Evolutionary conservation across 2,888 invertebrate genomes (phyloP).

Genomic region (Priocnemis perturbator): DNA sequence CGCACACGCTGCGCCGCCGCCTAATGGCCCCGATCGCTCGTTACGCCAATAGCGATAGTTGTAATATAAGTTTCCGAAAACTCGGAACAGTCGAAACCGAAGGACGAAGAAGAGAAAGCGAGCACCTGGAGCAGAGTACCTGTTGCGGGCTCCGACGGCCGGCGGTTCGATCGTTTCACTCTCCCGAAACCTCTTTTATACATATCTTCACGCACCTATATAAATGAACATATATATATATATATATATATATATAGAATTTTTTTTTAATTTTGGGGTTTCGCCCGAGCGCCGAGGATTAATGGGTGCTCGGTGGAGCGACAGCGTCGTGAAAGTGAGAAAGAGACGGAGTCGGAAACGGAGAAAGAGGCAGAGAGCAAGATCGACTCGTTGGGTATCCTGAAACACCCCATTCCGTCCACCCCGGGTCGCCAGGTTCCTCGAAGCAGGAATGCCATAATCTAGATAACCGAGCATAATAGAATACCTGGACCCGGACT

Average conservation of each 20-base stretch:
- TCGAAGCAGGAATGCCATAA: conserved; percentile 72
- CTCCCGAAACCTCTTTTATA: conserved; percentile 4
- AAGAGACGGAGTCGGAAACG: conserved; percentile 11
- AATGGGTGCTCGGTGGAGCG: conserved; percentile 59
- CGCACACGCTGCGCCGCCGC: too few relatives aligned
- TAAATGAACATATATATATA: conserved; percentile 7
- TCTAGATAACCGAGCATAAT: conserved; percentile 74
- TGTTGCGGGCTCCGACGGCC: too few relatives aligned
- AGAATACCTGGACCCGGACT: conserved; percentile 68
- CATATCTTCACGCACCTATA: background rate
- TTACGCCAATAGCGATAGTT: too few relatives aligned
- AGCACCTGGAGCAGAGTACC: too few relatives aligned
- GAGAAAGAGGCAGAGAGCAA: conserved; percentile 33
- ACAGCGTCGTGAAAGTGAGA: conserved; percentile 1
- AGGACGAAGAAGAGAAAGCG: too few relatives aligned
- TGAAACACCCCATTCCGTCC: conserved; percentile 52
- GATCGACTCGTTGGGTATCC: conserved; percentile 35
- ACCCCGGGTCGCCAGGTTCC: conserved; percentile 61
- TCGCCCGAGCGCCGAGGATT: conserved; percentile 60
- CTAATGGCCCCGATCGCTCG: too few relatives aligned
- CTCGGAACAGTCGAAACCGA: background rate
- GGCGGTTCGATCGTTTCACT: background rate
- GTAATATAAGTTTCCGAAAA: background rate
- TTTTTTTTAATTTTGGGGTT: conserved; percentile 64
- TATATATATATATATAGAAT: conserved; percentile 46